Percentiles rank a stretch among this genome's conserved stretches.
These are phyloP conservation scores for Genyomyrus donnyi DNA, from an alignment of 2,113 vertebrate species.

Conservation along the genomic window DNA sequence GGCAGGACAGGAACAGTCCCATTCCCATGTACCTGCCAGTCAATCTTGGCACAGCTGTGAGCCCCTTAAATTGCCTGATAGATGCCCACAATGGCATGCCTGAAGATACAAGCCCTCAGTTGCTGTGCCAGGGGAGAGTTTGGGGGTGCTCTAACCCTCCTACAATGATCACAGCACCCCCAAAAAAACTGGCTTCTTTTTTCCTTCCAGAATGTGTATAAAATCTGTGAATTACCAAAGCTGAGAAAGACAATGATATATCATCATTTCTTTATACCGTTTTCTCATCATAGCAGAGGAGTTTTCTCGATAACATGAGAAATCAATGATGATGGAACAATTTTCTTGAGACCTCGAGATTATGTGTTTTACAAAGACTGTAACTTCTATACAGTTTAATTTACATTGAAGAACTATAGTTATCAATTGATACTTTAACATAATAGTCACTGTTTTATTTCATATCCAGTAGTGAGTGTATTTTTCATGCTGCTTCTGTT, in stretches of 20 bases:
- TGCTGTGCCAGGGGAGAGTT: too few species aligned
- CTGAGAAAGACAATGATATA: too few species aligned
- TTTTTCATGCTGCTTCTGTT: background rate
- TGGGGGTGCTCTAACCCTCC: too few species aligned
- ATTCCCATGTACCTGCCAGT: background rate
- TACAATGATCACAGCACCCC: too few species aligned
- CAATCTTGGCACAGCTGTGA: background rate
- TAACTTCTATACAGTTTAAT: background rate
- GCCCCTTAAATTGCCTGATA: background rate
- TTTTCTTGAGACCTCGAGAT: background rate
- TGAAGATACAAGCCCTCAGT: background rate
- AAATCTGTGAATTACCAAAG: too few species aligned
- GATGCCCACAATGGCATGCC: background rate
- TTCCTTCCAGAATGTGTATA: too few species aligned
- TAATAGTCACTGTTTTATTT: background rate
- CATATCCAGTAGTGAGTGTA: background rate
- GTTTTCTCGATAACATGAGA: too few species aligned
- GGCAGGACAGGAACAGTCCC: background rate
- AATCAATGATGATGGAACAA: background rate
- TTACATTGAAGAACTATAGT: background rate
- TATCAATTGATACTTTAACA: background rate
- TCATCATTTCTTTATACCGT: too few species aligned
- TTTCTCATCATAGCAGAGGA: too few species aligned
- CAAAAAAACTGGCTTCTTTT: too few species aligned
- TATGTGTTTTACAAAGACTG: background rate